Percentiles rank a stretch among this genome's conserved stretches.
Conservation (phyloP, 2,113 vertebrate genomes). For the Bujurquina vittata region DNA sequence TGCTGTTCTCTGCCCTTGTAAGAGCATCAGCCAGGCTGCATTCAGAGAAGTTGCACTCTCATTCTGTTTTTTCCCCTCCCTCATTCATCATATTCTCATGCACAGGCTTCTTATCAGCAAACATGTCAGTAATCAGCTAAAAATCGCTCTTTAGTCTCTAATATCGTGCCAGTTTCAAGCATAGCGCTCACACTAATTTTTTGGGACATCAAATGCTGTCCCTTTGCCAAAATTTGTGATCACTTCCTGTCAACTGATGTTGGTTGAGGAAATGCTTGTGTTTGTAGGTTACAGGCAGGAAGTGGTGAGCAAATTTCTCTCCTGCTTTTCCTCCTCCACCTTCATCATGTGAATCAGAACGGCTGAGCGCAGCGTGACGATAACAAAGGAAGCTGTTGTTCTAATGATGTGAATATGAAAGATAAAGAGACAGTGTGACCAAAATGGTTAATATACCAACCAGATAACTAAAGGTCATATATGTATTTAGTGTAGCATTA, state of each 20-base stretch:
- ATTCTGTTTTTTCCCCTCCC: background rate
- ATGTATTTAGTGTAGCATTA: background rate
- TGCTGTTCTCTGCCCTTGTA: slow-evolving; percentile 30
- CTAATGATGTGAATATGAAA: slow-evolving; percentile 12
- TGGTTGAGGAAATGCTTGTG: slow-evolving; percentile 50
- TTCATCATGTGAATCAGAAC: slow-evolving; percentile 44
- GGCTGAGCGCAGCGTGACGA: slow-evolving; percentile 20
- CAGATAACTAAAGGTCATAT: background rate
- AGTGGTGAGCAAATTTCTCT: slow-evolving; percentile 63
- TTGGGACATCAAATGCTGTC: slow-evolving; percentile 24
- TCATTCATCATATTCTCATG: slow-evolving; percentile 3
- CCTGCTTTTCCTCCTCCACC: slow-evolving; percentile 43
- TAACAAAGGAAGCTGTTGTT: slow-evolving; percentile 48
- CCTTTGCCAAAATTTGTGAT: slow-evolving; percentile 27
- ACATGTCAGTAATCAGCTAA: background rate
- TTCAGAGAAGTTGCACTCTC: background rate
- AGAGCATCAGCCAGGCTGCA: background rate
- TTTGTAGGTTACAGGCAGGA: slow-evolving; percentile 57
- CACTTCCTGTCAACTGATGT: slow-evolving; percentile 52
- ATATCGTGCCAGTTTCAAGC: background rate
- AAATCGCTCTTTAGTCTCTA: background rate
- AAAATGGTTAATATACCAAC: background rate
- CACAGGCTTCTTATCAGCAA: background rate
- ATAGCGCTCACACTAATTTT: background rate
- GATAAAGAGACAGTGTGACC: background rate